Base-by-base conservation (phyloP, 1,140 invertebrate species). In the Holotrichia oblita region DNA sequence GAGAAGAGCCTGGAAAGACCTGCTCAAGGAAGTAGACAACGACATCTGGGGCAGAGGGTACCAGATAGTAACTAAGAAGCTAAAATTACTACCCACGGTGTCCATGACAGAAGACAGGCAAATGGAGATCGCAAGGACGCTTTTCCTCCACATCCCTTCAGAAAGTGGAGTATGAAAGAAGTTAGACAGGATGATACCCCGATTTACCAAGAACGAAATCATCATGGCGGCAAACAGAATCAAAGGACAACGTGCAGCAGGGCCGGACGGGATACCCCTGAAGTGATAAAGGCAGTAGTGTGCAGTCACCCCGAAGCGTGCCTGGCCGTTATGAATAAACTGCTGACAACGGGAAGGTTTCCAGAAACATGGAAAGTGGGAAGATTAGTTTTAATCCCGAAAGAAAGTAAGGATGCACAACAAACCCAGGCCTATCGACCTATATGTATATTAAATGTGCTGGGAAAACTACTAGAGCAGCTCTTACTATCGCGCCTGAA, bases 21-120 rank as follows among this genome's bases (percentile, higher is more conserved):
- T 61, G 0, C 8, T 20, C 1, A n/a, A 17, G 20, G 59, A 61
- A 17, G 59, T 61, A 3, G 59, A 61, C 2, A n/a, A 9, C 1
- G 59, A 61, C 59, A 61, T 61, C 59, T 61, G 17, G 59, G 20
- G 59, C n/a, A 61, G n/a, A 34, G 27, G 27, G 27, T 34, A 34
- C 27, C 27, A 34, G 27, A 34, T 34, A 34, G 27, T 34, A 34
- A 34, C 27, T 34, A n/a, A 61, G 20, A 61, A 20, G 6, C n/a
- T 9, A 20, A 22, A 8, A 22, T n/a, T n/a, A 2, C n/a, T 8
- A 8, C 59, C 8, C 3, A 7, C 7, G n/a, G 6, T 20, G n/a
- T 8, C n/a, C n/a, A 14, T 8, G 17, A 8, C 17, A 34, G 17
- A 61, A 7, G 59, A 61, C 8, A 9, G n/a, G n/a, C 59, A 61